Percentiles rank a stretch among this genome's conserved stretches.
Evolutionary conservation across 2,113 vertebrate genomes (phyloP).

Genomic region (Lampris megalopsis): DNA sequence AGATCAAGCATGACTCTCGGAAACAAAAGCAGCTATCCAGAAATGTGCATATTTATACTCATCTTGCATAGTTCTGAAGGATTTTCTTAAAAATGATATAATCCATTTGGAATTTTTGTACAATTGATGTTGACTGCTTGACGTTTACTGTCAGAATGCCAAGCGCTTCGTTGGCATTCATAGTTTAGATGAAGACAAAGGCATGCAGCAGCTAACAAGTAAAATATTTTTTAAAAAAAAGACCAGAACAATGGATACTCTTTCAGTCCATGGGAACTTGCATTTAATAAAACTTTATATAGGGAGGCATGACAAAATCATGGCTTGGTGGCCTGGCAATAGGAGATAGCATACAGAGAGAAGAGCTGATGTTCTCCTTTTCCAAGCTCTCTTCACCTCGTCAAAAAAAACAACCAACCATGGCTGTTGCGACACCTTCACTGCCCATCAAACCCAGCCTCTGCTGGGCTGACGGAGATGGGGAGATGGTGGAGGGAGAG

Average conservation of each 20-base stretch:
- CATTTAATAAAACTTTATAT: not conserved
- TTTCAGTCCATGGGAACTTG: no score
- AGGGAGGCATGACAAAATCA: not conserved
- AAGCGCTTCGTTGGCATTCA: no score
- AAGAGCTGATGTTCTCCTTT: constrained; percentile 51
- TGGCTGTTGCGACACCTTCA: constrained; percentile 87
- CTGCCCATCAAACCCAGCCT: constrained; percentile 86
- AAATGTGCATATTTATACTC: not conserved
- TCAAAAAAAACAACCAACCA: constrained; percentile 69
- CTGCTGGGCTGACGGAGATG: constrained; percentile 79
- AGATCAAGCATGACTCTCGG: not conserved
- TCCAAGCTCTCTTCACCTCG: constrained; percentile 86
- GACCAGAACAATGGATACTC: not conserved
- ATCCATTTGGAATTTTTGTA: no score
- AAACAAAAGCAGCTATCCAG: not conserved
- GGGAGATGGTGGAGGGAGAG: constrained; percentile 15
- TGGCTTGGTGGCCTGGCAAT: not conserved
- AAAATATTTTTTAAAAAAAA: no score
- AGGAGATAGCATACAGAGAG: not conserved
- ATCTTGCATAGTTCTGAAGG: not conserved
- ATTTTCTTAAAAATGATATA: no score
- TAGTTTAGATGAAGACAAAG: no score
- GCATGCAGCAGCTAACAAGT: no score
- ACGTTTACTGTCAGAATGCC: no score
- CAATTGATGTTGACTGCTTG: no score